A percentile compares a stretch with the other conserved stretches of the same genome.
Evolutionary conservation across 2,113 vertebrate species (phyloP).

Genomic region (Eclectus roratus): DNA sequence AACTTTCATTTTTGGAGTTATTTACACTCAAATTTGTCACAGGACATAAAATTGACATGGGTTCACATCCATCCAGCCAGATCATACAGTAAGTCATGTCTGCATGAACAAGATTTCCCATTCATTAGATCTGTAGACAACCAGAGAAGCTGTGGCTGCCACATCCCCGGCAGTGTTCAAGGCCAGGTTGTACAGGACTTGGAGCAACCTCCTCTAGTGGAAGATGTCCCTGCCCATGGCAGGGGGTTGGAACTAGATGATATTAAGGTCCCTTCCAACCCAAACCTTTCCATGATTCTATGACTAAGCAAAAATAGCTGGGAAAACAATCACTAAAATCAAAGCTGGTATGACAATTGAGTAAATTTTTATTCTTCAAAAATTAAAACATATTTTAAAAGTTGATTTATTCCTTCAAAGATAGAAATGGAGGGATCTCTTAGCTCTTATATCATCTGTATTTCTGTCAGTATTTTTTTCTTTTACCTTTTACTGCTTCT

Average conservation of each 20-base stretch:
- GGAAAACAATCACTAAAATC: background rate
- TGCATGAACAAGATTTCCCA: background rate
- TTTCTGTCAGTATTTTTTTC: background rate
- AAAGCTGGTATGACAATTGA: background rate
- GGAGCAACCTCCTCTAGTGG: background rate
- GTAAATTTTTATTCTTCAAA: background rate
- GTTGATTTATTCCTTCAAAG: background rate
- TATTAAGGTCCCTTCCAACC: background rate
- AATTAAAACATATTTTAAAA: background rate
- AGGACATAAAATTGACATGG: background rate
- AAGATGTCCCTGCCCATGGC: background rate
- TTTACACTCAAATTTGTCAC: background rate
- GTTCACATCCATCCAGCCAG: background rate
- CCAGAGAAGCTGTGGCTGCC: too few relatives aligned
- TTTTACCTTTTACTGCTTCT: background rate
- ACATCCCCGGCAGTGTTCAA: too few relatives aligned
- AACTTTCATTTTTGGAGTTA: background rate
- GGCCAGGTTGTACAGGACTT: background rate
- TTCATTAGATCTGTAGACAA: background rate
- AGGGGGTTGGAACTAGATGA: background rate
- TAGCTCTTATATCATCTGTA: background rate
- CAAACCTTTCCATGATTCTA: background rate
- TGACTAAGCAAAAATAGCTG: background rate
- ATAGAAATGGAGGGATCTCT: background rate
- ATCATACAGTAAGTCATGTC: background rate